Evolutionary conservation across 35 echinoderm and acorn worm genomes (phyloP).

Genomic region (Nesometra sesokonis): DNA sequence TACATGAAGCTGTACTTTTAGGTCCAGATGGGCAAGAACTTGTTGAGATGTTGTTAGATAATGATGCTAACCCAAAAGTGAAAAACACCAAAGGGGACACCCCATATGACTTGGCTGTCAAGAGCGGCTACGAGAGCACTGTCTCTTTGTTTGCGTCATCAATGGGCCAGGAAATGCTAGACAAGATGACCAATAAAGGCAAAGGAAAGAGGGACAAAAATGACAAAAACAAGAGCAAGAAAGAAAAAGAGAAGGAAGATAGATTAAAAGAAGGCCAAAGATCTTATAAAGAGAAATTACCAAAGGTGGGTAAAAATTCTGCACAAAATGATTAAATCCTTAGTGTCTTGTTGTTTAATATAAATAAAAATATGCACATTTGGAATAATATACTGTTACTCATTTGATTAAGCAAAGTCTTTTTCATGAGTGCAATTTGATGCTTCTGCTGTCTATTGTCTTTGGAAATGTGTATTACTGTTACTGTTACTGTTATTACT

Average conservation of each 20-base stretch:
- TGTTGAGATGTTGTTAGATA: conserved; percentile 71
- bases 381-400: no score
- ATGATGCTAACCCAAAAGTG: conserved; percentile 68
- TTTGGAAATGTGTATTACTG: no score
- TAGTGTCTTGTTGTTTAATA: no score
- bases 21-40: conserved; percentile 89
- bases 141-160: conserved; percentile 73
- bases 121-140: conserved; percentile 75
- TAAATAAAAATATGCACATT: no score
- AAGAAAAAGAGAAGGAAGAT: conserved; percentile 34
- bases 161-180: conserved; percentile 92
- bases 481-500: no score
- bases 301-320: no score
- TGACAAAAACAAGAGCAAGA: background rate
- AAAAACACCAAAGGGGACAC: conserved; percentile 83
- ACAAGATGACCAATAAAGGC: conserved; percentile 83
- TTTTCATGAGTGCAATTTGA: background rate
- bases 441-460: background rate
- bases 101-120: conserved; percentile 80
- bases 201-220: conserved; percentile 30
- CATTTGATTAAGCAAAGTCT: no score
- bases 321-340: no score
- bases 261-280: conserved; percentile 33
- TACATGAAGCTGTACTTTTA: conserved; percentile 84
- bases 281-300: conserved; percentile 82